Evolutionary conservation across 2,797 vertebrate species (phyloP), one percentile per base, ranked within the genome.

Genomic region (Saxicola maurus): DNA sequence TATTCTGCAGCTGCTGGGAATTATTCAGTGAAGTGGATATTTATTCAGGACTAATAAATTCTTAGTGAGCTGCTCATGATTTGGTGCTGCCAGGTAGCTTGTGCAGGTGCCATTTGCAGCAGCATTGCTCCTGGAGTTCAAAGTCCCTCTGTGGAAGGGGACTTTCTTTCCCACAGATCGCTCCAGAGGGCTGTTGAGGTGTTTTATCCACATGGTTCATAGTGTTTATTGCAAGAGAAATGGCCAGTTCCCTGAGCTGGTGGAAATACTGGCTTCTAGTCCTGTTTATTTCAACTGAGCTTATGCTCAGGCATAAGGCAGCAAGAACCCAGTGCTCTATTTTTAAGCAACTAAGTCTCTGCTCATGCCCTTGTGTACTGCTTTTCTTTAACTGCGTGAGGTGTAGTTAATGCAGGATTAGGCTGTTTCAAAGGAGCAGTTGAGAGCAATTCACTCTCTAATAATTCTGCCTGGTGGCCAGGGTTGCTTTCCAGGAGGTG

Each of bases 351-450:
- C 17, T 2, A 16, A 52, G 14, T 45, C 10, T 42, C 19, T 31
- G 24, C 49, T 66, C 0, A 0, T 71, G 57, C 24, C 33, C 27
- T 25, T 0, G 0, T n/a, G 38, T 20, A 5, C 31, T 76, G n/a
- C 27, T 67, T 56, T 49, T n/a, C 55, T 64, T 82, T 59, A 64
- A 46, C 42, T 28, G 21, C 6, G 1, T 15, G 19, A 49, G 8
- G 23, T 53, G 24, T 51, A 25, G 14, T 21, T 65, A 55, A 7
- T 14, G 20, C 46, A 33, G 45, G 51, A 43, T 33, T 1, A 21
- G 35, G 9, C 27, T 38, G 10, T 38, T 83, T 46, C 33, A 31
- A 38, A 78, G 27, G 17, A 79, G 21, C 4, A 1, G 1, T 13
- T 64, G 49, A 53, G 42, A 52, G 23, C 45, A 35, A 21, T 67